phyloP scores from a whole-genome alignment of 2,797 vertebrate genomes.

The Sebastiscus albofasciatus region DNA sequence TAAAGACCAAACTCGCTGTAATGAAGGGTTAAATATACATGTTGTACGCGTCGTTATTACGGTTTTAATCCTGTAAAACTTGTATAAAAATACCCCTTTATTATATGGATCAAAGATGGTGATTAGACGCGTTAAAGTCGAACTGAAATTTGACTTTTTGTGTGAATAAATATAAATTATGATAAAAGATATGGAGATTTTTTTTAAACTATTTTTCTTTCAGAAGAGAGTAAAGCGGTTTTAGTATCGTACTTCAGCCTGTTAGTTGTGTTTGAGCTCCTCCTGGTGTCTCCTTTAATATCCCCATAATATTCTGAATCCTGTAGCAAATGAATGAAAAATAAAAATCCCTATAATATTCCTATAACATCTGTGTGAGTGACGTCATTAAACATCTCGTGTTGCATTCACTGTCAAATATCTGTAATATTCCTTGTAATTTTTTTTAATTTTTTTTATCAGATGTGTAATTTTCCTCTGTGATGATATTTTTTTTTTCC shows the following conservation, averaged over 20 bases:
- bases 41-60: background rate
- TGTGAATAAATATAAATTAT: background rate
- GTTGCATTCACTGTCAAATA: background rate
- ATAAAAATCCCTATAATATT: background rate
- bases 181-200: no score
- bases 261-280: constrained; percentile 31
- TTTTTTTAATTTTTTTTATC: background rate
- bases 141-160: background rate
- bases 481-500: background rate
- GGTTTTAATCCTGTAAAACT: background rate
- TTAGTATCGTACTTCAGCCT: background rate
- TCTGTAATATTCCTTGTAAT: background rate
- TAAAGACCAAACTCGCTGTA: background rate
- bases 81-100: background rate
- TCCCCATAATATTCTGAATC: background rate
- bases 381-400: background rate
- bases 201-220: background rate
- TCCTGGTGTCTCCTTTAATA: background rate
- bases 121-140: background rate
- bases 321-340: background rate
- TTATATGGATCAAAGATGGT: background rate
- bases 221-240: background rate
- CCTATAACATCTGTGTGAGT: background rate
- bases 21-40: background rate
- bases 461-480: background rate